Percentiles rank a stretch among this genome's conserved stretches.
Evolutionary conservation across 1,140 invertebrate species (phyloP).

Genomic region (Nomia melanderi): DNA sequence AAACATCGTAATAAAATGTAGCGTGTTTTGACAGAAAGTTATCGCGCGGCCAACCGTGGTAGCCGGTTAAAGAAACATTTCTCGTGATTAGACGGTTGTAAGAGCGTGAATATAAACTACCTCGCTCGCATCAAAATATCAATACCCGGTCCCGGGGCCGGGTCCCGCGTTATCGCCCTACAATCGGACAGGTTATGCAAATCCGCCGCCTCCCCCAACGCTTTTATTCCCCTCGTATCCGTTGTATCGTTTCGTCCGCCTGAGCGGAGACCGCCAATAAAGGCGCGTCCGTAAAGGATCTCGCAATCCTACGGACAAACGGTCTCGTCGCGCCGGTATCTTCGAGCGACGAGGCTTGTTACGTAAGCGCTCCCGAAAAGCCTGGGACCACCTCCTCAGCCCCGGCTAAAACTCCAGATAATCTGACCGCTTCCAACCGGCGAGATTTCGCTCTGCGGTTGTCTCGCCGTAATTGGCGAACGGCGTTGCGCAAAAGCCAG

Average conservation of each 20-base stretch:
- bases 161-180: slow-evolving; percentile 14
- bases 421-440: slow-evolving; percentile 15
- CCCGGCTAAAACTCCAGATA: slow-evolving; percentile 19
- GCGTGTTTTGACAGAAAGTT: background rate
- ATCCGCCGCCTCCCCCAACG: background rate
- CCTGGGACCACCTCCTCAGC: slow-evolving; percentile 1
- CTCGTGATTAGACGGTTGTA: background rate
- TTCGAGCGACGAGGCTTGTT: slow-evolving; percentile 1
- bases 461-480: slow-evolving; percentile 52
- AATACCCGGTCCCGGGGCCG: background rate
- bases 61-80: background rate
- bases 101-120: slow-evolving; percentile 44
- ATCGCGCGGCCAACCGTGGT: background rate
- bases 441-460: slow-evolving; percentile 20
- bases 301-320: slow-evolving; percentile 14
- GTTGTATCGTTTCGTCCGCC: slow-evolving; percentile 14
- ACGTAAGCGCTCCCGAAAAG: slow-evolving; percentile 9
- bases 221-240: background rate
- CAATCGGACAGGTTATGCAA: slow-evolving; percentile 25
- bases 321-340: background rate
- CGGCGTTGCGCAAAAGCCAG: slow-evolving; percentile 11
- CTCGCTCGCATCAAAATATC: slow-evolving; percentile 19
- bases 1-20: background rate
- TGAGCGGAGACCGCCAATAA: slow-evolving; percentile 3
- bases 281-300: slow-evolving; percentile 5